Conservation (phyloP, 2,113 vertebrate genomes). For the Mus pahari region DNA sequence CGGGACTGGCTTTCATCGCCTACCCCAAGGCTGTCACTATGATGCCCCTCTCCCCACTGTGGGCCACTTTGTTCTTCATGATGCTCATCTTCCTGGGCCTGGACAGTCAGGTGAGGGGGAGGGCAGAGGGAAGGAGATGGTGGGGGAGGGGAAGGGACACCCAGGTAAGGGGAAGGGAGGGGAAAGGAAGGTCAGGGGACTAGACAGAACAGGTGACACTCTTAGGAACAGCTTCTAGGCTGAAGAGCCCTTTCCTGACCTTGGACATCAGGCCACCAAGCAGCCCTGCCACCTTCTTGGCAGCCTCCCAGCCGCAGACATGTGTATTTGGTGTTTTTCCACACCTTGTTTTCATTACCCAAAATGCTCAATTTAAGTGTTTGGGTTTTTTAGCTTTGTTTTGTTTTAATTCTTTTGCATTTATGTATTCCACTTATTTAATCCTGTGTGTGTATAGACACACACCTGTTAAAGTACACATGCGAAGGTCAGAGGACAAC, state of each 20-base stretch:
- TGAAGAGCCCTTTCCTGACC: background rate
- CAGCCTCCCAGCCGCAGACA: background rate
- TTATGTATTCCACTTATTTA: background rate
- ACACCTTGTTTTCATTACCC: background rate
- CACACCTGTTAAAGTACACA: background rate
- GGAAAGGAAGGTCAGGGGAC: background rate
- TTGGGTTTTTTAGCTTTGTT: background rate
- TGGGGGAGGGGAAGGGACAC: conserved; percentile 87
- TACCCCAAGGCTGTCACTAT: conserved; percentile 99
- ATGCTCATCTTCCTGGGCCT: conserved; percentile 99
- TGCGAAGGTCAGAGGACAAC: background rate
- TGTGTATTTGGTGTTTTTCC: background rate
- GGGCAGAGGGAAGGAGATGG: background rate
- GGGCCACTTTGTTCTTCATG: conserved; percentile 98
- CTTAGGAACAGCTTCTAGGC: background rate
- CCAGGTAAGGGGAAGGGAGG: conserved; percentile 87
- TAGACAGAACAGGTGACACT: background rate
- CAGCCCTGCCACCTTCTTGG: fast-evolving
- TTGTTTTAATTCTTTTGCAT: background rate
- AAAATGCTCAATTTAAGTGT: background rate
- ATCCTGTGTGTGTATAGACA: background rate
- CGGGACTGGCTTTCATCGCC: conserved; percentile 98
- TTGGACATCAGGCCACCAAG: too few relatives aligned
- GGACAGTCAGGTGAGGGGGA: conserved; percentile 95
- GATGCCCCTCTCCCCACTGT: conserved; percentile 98